Evolutionary conservation across 2,888 invertebrate genomes (phyloP).

Genomic region (Neelides folsomi): DNA sequence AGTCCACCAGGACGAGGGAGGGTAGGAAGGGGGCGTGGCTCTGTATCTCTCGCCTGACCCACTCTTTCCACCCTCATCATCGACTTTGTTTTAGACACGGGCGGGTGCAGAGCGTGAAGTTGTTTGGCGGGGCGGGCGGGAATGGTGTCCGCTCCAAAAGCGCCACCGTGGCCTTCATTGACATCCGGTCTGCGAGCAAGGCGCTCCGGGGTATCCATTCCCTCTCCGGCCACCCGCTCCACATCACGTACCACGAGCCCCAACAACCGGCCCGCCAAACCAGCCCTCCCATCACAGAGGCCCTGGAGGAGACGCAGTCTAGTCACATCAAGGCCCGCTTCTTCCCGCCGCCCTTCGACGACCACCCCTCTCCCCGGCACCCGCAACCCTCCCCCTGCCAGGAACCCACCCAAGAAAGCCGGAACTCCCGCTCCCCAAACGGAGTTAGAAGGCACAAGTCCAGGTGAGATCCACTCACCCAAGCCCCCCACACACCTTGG

Average conservation of each 20-base stretch:
- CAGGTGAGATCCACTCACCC: slow-evolving; percentile 17
- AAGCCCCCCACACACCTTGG: too few relatives aligned
- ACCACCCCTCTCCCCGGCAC: slow-evolving; percentile 15
- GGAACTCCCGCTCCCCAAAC: too few relatives aligned
- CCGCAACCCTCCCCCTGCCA: slow-evolving; percentile 32
- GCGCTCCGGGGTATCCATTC: slow-evolving; percentile 75
- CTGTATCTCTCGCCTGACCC: too few relatives aligned
- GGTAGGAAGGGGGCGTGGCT: too few relatives aligned
- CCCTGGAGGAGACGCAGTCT: slow-evolving; percentile 28
- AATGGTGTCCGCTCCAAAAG: slow-evolving; percentile 46
- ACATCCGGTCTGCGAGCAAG: slow-evolving; percentile 90
- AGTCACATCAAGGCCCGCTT: slow-evolving; percentile 29
- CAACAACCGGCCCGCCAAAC: slow-evolving; percentile 31
- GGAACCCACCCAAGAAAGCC: slow-evolving; percentile 24
- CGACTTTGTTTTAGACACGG: slow-evolving; percentile 63
- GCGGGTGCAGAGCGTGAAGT: slow-evolving; percentile 92
- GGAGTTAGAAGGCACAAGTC: slow-evolving; percentile 29
- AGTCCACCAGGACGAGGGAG: too few relatives aligned
- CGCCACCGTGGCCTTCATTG: slow-evolving; percentile 89
- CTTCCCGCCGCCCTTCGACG: slow-evolving; percentile 28
- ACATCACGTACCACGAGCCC: slow-evolving; percentile 31
- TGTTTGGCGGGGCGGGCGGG: slow-evolving; percentile 50
- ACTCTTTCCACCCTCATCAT: too few relatives aligned
- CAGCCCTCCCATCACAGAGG: slow-evolving; percentile 41
- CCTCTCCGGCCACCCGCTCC: slow-evolving; percentile 25